Evolutionary conservation across 2,888 invertebrate species (phyloP).

Genomic region (Scaptomyza caliginosa): DNA sequence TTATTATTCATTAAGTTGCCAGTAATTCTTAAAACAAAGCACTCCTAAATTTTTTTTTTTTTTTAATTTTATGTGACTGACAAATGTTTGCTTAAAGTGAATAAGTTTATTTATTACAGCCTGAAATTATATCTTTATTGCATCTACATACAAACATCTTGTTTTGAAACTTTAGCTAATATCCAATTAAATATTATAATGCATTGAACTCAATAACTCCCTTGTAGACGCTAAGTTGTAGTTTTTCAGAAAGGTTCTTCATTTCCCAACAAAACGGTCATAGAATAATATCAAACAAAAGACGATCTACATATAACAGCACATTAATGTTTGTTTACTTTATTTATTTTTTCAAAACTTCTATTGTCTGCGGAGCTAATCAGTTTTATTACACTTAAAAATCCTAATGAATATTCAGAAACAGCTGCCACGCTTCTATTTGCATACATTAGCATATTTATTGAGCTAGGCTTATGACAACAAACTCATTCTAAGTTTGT

Average conservation of each 20-base stretch:
- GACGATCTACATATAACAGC: background rate
- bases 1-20: slow-evolving; percentile 27
- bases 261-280: background rate
- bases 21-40: slow-evolving; percentile 28
- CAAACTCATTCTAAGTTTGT: slow-evolving; percentile 9
- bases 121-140: slow-evolving; percentile 4
- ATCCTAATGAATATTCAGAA: slow-evolving; percentile 4
- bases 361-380: background rate
- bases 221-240: background rate
- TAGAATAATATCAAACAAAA: background rate
- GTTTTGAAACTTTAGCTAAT: no score
- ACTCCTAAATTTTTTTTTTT: slow-evolving; percentile 21
- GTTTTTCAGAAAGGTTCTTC: background rate
- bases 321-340: background rate
- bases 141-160: slow-evolving; percentile 1
- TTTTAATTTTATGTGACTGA: slow-evolving; percentile 20
- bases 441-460: slow-evolving; percentile 8
- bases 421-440: background rate
- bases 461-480: slow-evolving; percentile 1
- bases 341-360: background rate
- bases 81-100: slow-evolving; percentile 1
- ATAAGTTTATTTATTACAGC: slow-evolving; percentile 7
- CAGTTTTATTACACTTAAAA: background rate
- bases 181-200: background rate
- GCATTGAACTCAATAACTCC: background rate